Evolutionary conservation across 2,888 invertebrate species (phyloP), one percentile per base, ranked within the genome.

Genomic region (Oligia latruncula): DNA sequence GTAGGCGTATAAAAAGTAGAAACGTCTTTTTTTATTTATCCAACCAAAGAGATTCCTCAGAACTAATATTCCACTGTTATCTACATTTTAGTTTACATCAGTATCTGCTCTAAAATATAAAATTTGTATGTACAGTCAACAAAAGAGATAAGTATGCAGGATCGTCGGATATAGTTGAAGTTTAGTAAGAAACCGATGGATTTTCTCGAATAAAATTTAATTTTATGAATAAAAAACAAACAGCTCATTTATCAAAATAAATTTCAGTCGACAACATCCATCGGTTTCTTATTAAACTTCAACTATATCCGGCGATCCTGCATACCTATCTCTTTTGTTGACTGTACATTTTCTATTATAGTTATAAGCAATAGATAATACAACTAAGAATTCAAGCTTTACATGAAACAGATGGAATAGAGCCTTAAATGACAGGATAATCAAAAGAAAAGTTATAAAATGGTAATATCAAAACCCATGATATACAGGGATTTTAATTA

Each of bases 401-500:
- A 4, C n/a, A 52, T 20, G 20, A 55, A 23, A 68, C 67, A 40
- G 40, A 49, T 62, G 17, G 58, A 40, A 17, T 13, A 40, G 40
- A 49, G 5, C 60, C 1, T 62, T 76, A 3, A 70, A n/a, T 15
- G 40, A 58, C n/a, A n/a, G 43, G 23, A n/a, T 9, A 72, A 49
- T 72, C 62, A 72, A 71, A 67, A 58, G 73, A 80, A 86, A 77
- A 75, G 55, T 75, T 64, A 66, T 60, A 55, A 49, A 65, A 83
- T 83, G 6, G 11, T 20, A 3, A 81, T 74, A 77, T 78, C 84
- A 77, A 89, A 88, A 43, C 81, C 86, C 87, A 82, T 85, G 82
- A 88, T 88, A 90, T 91, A 90, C 88, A 82, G 88, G 88, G 87
- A 87, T 87, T 92, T 93, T 93, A 92, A 93, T 92, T 93, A 89